Base-by-base conservation (phyloP, 92 coral and sea anemone genomes). In the Palythoa caribaeorum region DNA sequence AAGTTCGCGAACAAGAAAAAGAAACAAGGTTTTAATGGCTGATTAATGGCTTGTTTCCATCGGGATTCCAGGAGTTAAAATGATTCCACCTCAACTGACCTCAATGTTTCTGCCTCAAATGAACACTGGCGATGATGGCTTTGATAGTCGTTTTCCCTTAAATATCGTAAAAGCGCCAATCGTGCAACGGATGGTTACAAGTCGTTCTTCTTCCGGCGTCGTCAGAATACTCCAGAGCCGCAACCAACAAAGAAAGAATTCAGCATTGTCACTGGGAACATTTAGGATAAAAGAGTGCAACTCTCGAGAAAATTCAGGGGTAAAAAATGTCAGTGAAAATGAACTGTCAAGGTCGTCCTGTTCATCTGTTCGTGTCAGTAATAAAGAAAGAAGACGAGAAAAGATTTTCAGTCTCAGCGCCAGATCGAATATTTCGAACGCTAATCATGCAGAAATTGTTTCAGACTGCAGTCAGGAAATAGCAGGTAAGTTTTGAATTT, bases 101-200 rank as follows among this genome's bases (percentile, higher is more conserved):
- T 19, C 94, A 35, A 92, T 69, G 21, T 39, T 92, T 88, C 84
- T 92, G 80, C 94, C 95, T 19, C 88, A 87, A 62, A 92, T 94
- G 83, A 90, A 90, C 8, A 63, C 89, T 38, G 28, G 28, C 28
- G 66, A 79, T 51, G 60, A 74, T 83, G 54, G 40, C 9, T 40
- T 77, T 9, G 50, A 78, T 51, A 85, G 76, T 39, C 87, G 78
- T 68, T 93, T 95, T 76, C 87, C 94, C 15, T 78, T 95, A 71
- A 93, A 94, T 60, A 87, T 95, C 8, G 92, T 91, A 36, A 92
- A 93, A 74, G 88, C 98, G 10, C 89, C 90, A 11, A 39, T 89
- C 17, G 59, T 60, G 7, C 93, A 89, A 4, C 28, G 70, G 35
- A 35, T 17, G 9, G 10, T 21, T 59, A 17, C 66, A 6, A 8